Evolutionary conservation across 2,113 vertebrate genomes (phyloP), one percentile per base, ranked within the genome.

Genomic region (Heliornis fulica): DNA sequence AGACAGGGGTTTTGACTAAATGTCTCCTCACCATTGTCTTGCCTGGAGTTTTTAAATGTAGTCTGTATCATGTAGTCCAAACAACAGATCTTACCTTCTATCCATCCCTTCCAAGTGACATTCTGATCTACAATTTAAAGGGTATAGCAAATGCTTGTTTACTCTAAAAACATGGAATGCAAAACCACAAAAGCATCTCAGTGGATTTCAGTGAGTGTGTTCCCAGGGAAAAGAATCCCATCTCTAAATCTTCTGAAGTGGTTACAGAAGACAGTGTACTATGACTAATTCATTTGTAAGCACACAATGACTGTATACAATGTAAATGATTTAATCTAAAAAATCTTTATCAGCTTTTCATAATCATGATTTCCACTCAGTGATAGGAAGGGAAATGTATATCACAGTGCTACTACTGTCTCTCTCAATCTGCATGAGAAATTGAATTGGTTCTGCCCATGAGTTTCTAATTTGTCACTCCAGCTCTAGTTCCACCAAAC

Each of bases 401-500:
- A 71, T 8, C 2, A 17, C 29, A 90, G 26, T 74, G 64, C 48
- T 76, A 63, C 46, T 54, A 76, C 31, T 29, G 57, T 86, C 36
- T 16, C 78, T 83, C 57, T 83, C 48, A 45, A 75, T 4, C 63
- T 71, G 69, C 89, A 45, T 83, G 54, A 88, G 90, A 94, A 97
- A 96, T 59, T 48, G n/a, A 84, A 89, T 94, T 61, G 63, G 72
- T 71, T 94, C 91, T 92, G 82, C 77, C 74, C 69, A 76, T 54
- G 72, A 90, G 92, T 84, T 93, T 93, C 70, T 77, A 26, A 94
- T 97, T 93, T 86, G 82, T 85, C 92, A 92, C 93, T 87, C 41
- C 66, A 91, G 77, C 83, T 96, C 91, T 86, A 46, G 61, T 95
- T 92, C 46, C 72, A 60, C 20, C 34, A 60, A 95, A 79, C 84